phyloP scores from a whole-genome alignment of 2,113 vertebrate genomes.

The Cichladusa arquata region DNA sequence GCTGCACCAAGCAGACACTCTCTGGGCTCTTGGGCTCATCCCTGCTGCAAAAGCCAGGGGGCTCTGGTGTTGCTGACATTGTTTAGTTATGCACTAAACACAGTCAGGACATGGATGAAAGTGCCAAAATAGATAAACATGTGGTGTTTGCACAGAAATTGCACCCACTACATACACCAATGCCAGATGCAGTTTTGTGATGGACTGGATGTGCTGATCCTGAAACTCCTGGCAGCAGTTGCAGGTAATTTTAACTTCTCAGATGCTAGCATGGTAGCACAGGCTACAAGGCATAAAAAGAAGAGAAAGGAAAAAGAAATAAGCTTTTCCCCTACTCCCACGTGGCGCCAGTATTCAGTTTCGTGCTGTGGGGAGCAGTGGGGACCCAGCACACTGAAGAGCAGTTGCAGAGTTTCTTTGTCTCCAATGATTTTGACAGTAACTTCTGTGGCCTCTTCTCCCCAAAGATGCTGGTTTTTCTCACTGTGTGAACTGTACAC shows the following conservation, averaged over 20 bases:
- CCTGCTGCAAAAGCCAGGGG: background rate
- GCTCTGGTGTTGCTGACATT: background rate
- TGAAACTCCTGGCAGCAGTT: background rate
- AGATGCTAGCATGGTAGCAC: background rate
- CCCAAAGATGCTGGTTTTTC: conserved; percentile 41
- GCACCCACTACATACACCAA: accelerated
- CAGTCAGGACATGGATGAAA: background rate
- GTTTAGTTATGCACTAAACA: background rate
- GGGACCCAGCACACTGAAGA: background rate
- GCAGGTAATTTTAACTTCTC: background rate
- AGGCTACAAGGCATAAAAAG: background rate
- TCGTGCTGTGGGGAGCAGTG: background rate
- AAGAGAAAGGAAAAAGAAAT: background rate
- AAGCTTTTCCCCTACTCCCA: background rate
- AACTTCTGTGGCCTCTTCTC: background rate
- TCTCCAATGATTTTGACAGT: background rate
- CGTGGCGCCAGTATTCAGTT: background rate
- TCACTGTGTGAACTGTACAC: conserved; percentile 19
- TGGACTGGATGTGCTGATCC: background rate
- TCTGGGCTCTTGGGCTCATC: background rate
- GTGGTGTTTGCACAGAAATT: accelerated
- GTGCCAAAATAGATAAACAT: background rate
- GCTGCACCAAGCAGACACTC: background rate
- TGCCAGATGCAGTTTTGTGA: background rate
- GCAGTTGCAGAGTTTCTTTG: background rate